Conservation (phyloP, 2,113 vertebrate genomes). For the Ictalurus punctatus region DNA sequence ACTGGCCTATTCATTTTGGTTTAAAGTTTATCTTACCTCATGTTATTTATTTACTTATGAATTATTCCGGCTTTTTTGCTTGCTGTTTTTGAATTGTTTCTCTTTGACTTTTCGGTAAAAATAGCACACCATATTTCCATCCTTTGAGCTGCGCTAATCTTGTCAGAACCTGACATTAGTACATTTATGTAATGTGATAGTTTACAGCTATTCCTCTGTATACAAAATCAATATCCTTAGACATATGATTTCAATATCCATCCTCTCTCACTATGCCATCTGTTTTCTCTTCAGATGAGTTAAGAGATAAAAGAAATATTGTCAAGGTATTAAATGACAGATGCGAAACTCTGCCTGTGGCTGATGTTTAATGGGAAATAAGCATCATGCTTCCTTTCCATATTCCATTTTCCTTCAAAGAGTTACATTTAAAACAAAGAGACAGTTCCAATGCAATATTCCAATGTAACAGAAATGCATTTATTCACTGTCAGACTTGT, state of each 20-base stretch:
- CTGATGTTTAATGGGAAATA: slow-evolving; percentile 43
- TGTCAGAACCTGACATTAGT: neutral
- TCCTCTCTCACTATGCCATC: neutral
- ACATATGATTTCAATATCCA: neutral
- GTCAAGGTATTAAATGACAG: slow-evolving; percentile 29
- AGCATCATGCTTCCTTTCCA: slow-evolving; percentile 46
- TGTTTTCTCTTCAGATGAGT: slow-evolving; percentile 5
- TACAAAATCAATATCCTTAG: neutral
- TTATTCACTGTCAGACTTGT: slow-evolving; percentile 60
- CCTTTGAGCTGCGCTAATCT: neutral
- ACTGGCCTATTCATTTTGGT: neutral
- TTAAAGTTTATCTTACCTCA: neutral
- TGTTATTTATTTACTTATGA: neutral
- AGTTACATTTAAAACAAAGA: slow-evolving; percentile 45
- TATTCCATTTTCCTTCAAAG: slow-evolving; percentile 33
- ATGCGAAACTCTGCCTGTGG: slow-evolving; percentile 14
- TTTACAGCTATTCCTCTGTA: neutral
- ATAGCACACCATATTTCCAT: neutral
- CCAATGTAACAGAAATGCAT: slow-evolving; percentile 56
- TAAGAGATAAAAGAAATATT: slow-evolving; percentile 25
- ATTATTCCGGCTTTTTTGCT: neutral
- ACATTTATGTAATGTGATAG: neutral
- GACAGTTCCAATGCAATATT: slow-evolving; percentile 43
- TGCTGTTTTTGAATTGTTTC: neutral
- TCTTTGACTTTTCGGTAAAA: neutral